A percentile compares a stretch with the other conserved stretches of the same genome.
Evolutionary conservation across 2,888 invertebrate genomes (phyloP).

Genomic region (Camptogramma bilineatum): DNA sequence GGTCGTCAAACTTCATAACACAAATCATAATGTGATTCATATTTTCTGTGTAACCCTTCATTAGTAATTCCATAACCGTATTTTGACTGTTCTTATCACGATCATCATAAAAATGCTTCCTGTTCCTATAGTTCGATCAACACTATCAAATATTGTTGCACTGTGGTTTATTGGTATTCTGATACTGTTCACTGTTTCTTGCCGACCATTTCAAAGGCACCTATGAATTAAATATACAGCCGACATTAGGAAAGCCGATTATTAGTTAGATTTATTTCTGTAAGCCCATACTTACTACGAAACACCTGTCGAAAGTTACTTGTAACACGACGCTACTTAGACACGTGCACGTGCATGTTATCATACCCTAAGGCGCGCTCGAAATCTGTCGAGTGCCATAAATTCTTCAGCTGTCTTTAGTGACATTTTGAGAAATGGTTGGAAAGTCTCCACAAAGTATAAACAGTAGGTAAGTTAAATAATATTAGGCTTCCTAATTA

Average conservation of each 20-base stretch:
- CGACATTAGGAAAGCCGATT: background rate
- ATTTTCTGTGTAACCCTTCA: conserved; percentile 3
- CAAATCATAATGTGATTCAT: background rate
- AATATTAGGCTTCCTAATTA: too few relatives aligned
- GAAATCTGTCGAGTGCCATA: background rate
- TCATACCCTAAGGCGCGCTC: background rate
- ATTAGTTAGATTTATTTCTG: conserved; percentile 5
- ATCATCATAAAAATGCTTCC: conserved; percentile 28
- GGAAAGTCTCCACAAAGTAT: too few relatives aligned
- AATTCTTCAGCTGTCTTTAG: background rate
- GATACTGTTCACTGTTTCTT: background rate
- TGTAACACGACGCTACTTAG: background rate
- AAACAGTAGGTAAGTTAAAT: too few relatives aligned
- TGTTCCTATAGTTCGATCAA: conserved; percentile 5
- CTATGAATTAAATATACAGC: background rate
- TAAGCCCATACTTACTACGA: background rate
- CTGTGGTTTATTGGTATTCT: background rate
- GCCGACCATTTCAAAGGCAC: background rate
- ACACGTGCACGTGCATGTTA: background rate
- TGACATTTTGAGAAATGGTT: background rate
- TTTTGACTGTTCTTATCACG: conserved; percentile 28
- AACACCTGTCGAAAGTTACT: conserved; percentile 3
- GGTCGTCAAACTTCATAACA: conserved; percentile 1
- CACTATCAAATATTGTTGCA: background rate
- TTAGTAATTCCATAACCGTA: conserved; percentile 33